phyloP scores from a whole-genome alignment of 1,140 invertebrate genomes.

The Bombus superbus region DNA sequence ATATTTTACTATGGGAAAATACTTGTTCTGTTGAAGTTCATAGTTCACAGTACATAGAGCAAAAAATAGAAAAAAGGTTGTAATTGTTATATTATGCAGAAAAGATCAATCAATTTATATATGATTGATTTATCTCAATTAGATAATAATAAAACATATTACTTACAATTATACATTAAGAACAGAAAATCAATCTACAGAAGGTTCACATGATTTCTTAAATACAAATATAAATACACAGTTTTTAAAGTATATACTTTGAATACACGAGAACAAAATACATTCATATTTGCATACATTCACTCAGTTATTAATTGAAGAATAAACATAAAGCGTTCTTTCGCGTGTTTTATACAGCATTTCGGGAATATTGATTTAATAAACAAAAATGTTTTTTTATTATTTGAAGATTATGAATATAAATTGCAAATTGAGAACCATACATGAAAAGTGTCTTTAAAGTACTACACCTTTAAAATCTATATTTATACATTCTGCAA shows the following conservation, averaged over 20 bases:
- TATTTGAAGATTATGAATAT: background rate
- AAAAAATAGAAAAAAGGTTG: conserved; percentile 33
- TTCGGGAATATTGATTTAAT: no score
- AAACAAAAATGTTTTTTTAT: background rate
- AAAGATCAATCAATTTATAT: conserved; percentile 38
- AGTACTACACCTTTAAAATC: background rate
- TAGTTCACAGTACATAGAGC: conserved; percentile 20
- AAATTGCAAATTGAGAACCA: background rate
- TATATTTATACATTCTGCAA: background rate
- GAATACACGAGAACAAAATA: conserved; percentile 2
- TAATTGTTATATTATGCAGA: conserved; percentile 40
- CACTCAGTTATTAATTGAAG: background rate
- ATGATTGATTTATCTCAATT: conserved; percentile 37
- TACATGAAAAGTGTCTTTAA: background rate
- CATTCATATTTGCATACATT: background rate
- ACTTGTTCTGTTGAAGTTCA: conserved; percentile 43
- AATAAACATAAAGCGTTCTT: background rate
- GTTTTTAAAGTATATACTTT: background rate
- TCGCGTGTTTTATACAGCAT: background rate
- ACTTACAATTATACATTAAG: conserved; percentile 65
- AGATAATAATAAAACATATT: conserved; percentile 56
- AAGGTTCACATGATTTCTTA: conserved; percentile 34
- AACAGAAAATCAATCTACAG: conserved; percentile 65
- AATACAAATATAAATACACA: conserved; percentile 14
- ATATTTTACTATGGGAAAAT: conserved; percentile 42